Evolutionary conservation across 2,113 vertebrate genomes (phyloP).

Genomic region (Tor tambroides): DNA sequence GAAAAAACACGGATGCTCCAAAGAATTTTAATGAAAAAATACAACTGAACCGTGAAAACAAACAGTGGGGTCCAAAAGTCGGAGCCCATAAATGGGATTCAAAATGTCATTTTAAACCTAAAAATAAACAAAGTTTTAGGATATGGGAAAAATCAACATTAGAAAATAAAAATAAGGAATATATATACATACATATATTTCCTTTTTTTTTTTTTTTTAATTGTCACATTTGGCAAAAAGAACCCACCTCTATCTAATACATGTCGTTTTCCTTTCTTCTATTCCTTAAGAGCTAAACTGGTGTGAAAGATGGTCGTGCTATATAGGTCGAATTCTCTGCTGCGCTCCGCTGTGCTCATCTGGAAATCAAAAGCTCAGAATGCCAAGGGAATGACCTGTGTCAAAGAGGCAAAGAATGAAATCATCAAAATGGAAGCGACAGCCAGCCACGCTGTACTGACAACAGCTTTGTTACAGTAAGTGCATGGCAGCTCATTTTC

Average conservation of each 20-base stretch:
- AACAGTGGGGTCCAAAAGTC: neutral
- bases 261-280: no score
- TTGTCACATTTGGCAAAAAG: neutral
- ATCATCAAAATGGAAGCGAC: slow-evolving; percentile 38
- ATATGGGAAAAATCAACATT: no score
- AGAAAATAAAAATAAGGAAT: no score
- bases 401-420: slow-evolving; percentile 41
- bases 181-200: no score
- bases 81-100: neutral
- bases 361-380: slow-evolving; percentile 40
- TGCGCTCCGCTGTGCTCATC: neutral
- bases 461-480: slow-evolving; percentile 42
- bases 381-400: slow-evolving; percentile 9
- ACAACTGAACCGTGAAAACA: neutral
- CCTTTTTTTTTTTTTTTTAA: no score
- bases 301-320: neutral
- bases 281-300: neutral
- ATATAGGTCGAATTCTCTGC: slow-evolving; percentile 4
- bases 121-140: no score
- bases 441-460: slow-evolving; percentile 23
- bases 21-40: neutral
- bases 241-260: neutral
- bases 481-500: slow-evolving; percentile 23
- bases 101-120: no score
- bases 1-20: neutral